phyloP scores from a whole-genome alignment of 2,888 invertebrate genomes.

The Amaurobius ferox region DNA sequence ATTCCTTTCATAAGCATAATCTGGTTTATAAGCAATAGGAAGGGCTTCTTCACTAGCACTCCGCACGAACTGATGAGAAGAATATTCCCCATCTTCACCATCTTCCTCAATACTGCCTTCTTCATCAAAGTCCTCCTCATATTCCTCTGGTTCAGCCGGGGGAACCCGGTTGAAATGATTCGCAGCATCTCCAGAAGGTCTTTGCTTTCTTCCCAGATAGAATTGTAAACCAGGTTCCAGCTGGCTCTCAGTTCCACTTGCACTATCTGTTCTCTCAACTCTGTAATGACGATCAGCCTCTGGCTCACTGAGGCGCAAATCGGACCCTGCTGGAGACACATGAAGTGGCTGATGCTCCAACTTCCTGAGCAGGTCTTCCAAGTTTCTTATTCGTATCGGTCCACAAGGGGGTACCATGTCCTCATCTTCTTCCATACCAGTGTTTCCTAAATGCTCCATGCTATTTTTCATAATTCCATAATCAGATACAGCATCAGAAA shows the following conservation, averaged over 20 bases:
- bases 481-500: slow-evolving; percentile 81
- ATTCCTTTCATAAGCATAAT: slow-evolving; percentile 73
- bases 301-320: slow-evolving; percentile 90
- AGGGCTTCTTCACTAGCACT: slow-evolving; percentile 75
- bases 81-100: slow-evolving; percentile 56
- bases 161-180: slow-evolving; percentile 79
- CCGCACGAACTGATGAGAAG: slow-evolving; percentile 73
- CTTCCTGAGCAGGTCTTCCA: slow-evolving; percentile 90
- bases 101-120: slow-evolving; percentile 71
- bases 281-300: slow-evolving; percentile 89
- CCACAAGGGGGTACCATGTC: slow-evolving; percentile 86
- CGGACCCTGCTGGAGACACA: slow-evolving; percentile 92
- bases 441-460: slow-evolving; percentile 72
- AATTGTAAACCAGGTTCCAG: slow-evolving; percentile 57
- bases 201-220: slow-evolving; percentile 35
- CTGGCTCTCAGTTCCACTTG: slow-evolving; percentile 74
- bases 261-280: slow-evolving; percentile 70
- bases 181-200: slow-evolving; percentile 77
- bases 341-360: slow-evolving; percentile 75
- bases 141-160: slow-evolving; percentile 60
- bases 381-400: slow-evolving; percentile 90
- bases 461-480: slow-evolving; percentile 73
- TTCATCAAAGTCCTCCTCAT: slow-evolving; percentile 74
- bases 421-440: slow-evolving; percentile 80
- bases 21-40: slow-evolving; percentile 73